These are phyloP conservation scores for Polyodon spathula DNA, from an alignment of 2,113 vertebrate species.

Conservation along the genomic window DNA sequence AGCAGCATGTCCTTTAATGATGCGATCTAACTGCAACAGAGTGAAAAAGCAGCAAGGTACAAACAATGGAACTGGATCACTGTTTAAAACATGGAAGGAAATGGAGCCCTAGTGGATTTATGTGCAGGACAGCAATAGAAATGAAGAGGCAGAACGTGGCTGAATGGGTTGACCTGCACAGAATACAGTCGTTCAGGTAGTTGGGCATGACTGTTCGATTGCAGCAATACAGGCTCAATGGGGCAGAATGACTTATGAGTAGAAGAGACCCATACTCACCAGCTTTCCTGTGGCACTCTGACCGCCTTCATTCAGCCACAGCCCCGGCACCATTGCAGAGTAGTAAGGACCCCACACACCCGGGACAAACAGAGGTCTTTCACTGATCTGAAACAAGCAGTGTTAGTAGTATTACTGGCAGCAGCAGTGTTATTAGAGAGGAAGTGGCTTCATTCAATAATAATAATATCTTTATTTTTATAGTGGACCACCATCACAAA, in stretches of 20 bases:
- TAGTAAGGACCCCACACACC: conserved; percentile 93
- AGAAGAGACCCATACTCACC: conserved; percentile 55
- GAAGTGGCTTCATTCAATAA: neutral
- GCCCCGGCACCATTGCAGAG: conserved; percentile 84
- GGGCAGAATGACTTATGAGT: neutral
- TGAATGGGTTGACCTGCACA: too few species aligned
- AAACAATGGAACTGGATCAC: neutral
- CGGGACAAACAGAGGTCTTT: conserved; percentile 76
- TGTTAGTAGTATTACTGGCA: neutral
- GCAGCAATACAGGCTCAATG: neutral
- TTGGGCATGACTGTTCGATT: neutral
- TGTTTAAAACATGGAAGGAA: neutral
- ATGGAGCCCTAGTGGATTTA: neutral
- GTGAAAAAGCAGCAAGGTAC: conserved; percentile 1
- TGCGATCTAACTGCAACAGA: conserved; percentile 76
- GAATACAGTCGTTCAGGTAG: too few species aligned
- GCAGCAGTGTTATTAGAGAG: conserved; percentile 8
- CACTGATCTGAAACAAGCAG: conserved; percentile 69
- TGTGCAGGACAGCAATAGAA: too few species aligned
- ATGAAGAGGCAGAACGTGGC: too few species aligned
- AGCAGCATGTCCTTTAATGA: conserved; percentile 73
- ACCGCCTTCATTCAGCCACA: conserved; percentile 93
- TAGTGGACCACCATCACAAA: too few species aligned
- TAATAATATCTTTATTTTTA: too few species aligned
- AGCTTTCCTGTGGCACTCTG: conserved; percentile 87